These are phyloP conservation scores for Bellardia pandia DNA, from an alignment of 2,888 invertebrate species.

Conservation along the genomic window DNA sequence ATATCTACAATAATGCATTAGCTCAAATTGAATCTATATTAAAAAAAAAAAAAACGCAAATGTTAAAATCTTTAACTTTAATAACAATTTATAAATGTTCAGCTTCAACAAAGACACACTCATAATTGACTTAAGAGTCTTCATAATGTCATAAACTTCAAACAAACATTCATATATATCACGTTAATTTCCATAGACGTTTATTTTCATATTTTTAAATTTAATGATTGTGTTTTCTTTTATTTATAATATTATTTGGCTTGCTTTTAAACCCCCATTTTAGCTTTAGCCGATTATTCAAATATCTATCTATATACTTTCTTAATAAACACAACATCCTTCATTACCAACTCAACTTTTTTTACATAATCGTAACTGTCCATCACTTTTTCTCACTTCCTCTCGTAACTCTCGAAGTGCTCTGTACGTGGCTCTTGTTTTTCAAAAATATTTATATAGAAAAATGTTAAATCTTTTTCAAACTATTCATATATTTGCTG, in stretches of 20 bases:
- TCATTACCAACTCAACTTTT: neutral
- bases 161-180: neutral
- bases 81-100: too few species aligned
- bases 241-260: slow-evolving; percentile 37
- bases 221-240: slow-evolving; percentile 33
- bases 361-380: slow-evolving; percentile 24
- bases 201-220: slow-evolving; percentile 23
- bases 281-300: slow-evolving; percentile 29
- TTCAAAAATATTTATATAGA: neutral
- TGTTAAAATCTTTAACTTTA: too few species aligned
- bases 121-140: neutral
- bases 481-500: slow-evolving; percentile 11
- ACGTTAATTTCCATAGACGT: neutral
- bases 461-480: neutral
- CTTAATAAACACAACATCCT: slow-evolving; percentile 15
- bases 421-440: slow-evolving; percentile 62
- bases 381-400: slow-evolving; percentile 30
- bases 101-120: neutral
- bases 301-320: slow-evolving; percentile 3
- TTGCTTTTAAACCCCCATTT: slow-evolving; percentile 46
- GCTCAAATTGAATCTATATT: too few species aligned
- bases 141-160: neutral
- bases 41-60: too few species aligned
- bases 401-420: slow-evolving; percentile 53
- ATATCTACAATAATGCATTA: too few species aligned